A percentile compares a stretch with the other conserved stretches of the same genome.
Conservation (phyloP, 2,888 invertebrate species). For the Myopa tessellatipennis region DNA sequence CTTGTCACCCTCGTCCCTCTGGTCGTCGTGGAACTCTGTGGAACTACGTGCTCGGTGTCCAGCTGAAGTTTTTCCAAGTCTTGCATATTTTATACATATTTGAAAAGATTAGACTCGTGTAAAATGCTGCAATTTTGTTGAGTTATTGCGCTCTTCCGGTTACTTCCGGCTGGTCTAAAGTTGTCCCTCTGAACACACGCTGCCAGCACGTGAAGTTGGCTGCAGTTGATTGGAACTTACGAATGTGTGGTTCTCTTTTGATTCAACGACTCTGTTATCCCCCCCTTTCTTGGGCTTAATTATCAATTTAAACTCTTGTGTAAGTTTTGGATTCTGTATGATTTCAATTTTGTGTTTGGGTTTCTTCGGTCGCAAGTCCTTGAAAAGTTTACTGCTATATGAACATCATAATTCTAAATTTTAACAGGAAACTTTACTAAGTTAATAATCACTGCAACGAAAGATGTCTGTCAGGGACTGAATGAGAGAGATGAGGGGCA, state of each 20-base stretch:
- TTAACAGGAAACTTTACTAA: too few species aligned
- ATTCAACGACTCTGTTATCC: conserved; percentile 37
- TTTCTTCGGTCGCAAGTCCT: background rate
- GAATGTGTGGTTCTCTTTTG: conserved; percentile 56
- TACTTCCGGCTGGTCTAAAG: conserved; percentile 63
- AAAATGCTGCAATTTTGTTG: conserved; percentile 60
- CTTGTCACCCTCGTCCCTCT: background rate
- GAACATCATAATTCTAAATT: too few species aligned
- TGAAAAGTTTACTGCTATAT: too few species aligned
- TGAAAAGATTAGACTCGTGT: conserved; percentile 64
- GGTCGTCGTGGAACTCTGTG: conserved; percentile 1
- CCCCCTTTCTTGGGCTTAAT: conserved; percentile 9
- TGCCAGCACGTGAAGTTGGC: background rate
- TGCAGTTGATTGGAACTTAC: conserved; percentile 39
- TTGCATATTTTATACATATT: conserved; percentile 56
- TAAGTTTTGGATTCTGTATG: conserved; percentile 13
- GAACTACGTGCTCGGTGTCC: background rate
- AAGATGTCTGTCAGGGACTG: too few species aligned
- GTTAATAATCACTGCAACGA: too few species aligned
- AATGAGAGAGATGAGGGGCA: too few species aligned
- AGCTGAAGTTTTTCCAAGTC: conserved; percentile 2
- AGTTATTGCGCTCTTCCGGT: conserved; percentile 66
- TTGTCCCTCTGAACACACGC: conserved; percentile 50
- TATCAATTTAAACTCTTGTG: conserved; percentile 35
- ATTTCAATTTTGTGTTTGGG: background rate